phyloP scores from a whole-genome alignment of 2,888 invertebrate species.

The Nemoura dubitans region DNA sequence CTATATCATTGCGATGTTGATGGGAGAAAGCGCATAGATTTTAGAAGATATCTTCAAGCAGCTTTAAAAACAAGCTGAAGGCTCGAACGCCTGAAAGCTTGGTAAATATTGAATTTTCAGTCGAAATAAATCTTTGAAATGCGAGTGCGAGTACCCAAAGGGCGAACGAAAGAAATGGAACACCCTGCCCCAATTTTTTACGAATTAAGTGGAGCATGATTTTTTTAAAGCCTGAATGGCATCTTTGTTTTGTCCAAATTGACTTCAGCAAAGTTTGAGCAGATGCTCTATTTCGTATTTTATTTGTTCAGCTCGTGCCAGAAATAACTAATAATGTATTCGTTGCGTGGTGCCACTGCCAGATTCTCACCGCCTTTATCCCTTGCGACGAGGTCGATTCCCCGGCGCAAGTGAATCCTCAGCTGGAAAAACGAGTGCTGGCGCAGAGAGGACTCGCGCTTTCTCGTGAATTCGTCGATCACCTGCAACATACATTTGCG shows the following conservation, averaged over 20 bases:
- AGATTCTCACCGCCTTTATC: constrained; percentile 87
- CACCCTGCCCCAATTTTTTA: too few relatives aligned
- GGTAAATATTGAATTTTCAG: neutral
- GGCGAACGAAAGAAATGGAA: neutral
- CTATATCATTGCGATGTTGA: neutral
- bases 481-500: too few relatives aligned
- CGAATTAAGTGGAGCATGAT: too few relatives aligned
- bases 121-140: neutral
- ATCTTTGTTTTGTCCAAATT: too few relatives aligned
- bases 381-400: constrained; percentile 89
- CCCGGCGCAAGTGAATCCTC: constrained; percentile 86
- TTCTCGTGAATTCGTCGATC: constrained; percentile 74
- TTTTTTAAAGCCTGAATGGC: too few relatives aligned
- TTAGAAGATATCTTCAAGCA: neutral
- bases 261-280: too few relatives aligned
- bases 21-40: neutral
- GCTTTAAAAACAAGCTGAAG: neutral
- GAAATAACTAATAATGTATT: neutral
- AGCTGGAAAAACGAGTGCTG: constrained; percentile 93
- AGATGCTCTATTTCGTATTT: too few relatives aligned
- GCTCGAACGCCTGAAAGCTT: neutral
- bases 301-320: neutral
- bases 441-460: constrained; percentile 77
- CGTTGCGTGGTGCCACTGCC: neutral
- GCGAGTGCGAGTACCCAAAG: neutral